A percentile compares a stretch with the other conserved stretches of the same genome.
phyloP scores from a whole-genome alignment of 2,113 vertebrate species.

The Xenopus laevis region DNA sequence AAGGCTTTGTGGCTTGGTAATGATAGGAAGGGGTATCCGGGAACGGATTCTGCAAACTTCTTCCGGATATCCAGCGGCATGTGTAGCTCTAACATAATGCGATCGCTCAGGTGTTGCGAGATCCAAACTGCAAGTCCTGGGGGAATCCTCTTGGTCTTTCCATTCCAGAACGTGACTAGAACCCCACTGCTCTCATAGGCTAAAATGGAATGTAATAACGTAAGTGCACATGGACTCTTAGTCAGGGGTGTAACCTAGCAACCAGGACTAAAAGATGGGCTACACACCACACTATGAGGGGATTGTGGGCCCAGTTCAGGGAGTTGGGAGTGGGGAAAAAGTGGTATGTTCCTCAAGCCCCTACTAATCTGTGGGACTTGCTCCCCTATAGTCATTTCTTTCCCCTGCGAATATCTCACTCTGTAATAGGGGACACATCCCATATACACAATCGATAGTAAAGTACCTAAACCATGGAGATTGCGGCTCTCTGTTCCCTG shows the following conservation, averaged over 20 bases:
- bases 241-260: too few species aligned
- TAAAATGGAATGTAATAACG: neutral
- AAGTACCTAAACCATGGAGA: constrained; percentile 47
- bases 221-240: neutral
- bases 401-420: too few species aligned
- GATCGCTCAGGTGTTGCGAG: constrained; percentile 48
- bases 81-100: constrained; percentile 60
- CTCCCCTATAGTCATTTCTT: too few species aligned
- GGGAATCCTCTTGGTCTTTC: constrained; percentile 55
- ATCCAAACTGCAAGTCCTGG: constrained; percentile 49
- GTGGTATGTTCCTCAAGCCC: too few species aligned
- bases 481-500: constrained; percentile 48
- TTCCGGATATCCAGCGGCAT: constrained; percentile 58
- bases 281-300: too few species aligned
- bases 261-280: too few species aligned
- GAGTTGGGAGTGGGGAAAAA: too few species aligned
- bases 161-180: constrained; percentile 65
- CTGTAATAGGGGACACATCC: too few species aligned
- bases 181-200: constrained; percentile 38
- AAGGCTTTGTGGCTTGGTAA: constrained; percentile 51
- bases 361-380: too few species aligned
- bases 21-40: constrained; percentile 51
- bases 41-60: constrained; percentile 53
- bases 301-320: too few species aligned
- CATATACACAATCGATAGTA: too few species aligned